Conservation (phyloP, 2,113 vertebrate genomes). For the Fregata magnificens region DNA sequence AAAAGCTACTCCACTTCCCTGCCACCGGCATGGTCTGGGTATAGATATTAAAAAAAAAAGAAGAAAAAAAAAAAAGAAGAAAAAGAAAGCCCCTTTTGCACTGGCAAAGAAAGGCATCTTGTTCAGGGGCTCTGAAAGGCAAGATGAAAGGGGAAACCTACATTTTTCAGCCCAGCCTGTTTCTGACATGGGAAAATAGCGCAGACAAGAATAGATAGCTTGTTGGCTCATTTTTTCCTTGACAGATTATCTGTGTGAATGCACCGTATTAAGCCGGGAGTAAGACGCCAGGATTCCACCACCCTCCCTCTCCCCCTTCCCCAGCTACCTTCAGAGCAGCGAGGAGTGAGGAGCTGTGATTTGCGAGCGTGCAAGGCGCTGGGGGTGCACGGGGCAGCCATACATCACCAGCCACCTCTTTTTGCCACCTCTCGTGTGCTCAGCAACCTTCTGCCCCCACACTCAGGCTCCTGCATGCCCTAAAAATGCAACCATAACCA, state of each 20-base stretch:
- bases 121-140: constrained; percentile 70
- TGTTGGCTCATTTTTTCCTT: constrained; percentile 73
- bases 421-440: background rate
- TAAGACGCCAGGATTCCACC: constrained; percentile 33
- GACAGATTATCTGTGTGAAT: constrained; percentile 76
- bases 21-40: constrained; percentile 46
- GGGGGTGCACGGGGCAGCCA: background rate
- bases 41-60: constrained; percentile 26
- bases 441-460: background rate
- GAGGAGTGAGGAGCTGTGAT: constrained; percentile 27
- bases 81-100: constrained; percentile 60
- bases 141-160: constrained; percentile 76
- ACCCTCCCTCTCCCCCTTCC: background rate
- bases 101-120: constrained; percentile 77
- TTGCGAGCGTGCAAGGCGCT: background rate
- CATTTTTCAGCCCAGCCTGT: constrained; percentile 75
- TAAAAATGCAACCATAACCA: background rate
- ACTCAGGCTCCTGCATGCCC: background rate
- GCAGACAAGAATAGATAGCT: constrained; percentile 77
- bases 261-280: constrained; percentile 40
- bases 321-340: constrained; percentile 35
- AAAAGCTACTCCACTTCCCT: constrained; percentile 68
- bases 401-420: background rate
- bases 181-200: constrained; percentile 79
- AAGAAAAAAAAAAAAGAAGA: background rate